phyloP scores from a whole-genome alignment of 2,888 invertebrate genomes.

The Metallyticus violacea region DNA sequence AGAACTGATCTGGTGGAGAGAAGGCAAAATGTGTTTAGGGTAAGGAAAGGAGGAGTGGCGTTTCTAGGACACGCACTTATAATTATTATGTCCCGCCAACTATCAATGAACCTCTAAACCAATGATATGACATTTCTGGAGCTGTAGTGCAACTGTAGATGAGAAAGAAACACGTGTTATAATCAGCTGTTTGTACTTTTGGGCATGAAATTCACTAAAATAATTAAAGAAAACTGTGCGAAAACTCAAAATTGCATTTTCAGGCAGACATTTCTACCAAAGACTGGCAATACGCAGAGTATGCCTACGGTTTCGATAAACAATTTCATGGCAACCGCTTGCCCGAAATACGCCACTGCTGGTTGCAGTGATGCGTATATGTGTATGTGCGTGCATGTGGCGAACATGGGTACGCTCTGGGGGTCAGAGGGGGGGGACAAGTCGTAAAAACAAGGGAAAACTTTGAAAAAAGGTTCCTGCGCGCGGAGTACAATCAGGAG shows the following conservation, averaged over 20 bases:
- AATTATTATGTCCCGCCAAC: not conserved
- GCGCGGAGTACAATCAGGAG: not conserved
- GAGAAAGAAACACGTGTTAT: no score
- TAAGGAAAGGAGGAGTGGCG: not conserved
- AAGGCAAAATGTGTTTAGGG: conserved; percentile 6
- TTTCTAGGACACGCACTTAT: not conserved
- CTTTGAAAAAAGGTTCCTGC: not conserved
- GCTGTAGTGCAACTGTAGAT: no score
- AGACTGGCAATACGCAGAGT: no score
- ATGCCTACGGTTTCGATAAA: no score
- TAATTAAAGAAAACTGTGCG: no score
- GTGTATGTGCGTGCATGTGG: not conserved
- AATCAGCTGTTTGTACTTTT: no score
- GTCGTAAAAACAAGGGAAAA: not conserved
- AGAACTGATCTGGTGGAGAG: not conserved
- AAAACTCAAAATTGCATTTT: no score
- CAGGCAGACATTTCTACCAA: no score
- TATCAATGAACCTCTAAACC: no score
- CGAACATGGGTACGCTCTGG: not conserved
- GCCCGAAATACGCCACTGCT: not conserved
- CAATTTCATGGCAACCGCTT: no score
- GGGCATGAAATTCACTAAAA: no score
- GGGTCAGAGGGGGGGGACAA: not conserved
- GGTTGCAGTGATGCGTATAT: not conserved
- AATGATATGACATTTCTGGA: no score